Evolutionary conservation across 1,140 invertebrate species (phyloP).

Genomic region (Delia radicum): DNA sequence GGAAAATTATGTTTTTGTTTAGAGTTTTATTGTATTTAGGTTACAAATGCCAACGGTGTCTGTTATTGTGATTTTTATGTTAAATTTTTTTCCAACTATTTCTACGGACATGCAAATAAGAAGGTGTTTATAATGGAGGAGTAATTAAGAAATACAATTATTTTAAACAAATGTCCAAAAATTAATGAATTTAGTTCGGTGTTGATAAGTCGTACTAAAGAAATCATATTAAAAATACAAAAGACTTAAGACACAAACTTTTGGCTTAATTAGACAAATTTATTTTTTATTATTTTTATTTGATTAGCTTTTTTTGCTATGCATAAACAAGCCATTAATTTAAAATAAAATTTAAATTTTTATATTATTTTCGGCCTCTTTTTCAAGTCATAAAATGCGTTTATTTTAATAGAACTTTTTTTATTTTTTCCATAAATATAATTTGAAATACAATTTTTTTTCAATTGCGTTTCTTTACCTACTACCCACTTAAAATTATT

Average conservation of each 20-base stretch:
- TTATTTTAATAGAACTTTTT: no score
- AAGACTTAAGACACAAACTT: conserved; percentile 18
- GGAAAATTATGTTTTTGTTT: conserved; percentile 13
- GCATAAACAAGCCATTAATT: no score
- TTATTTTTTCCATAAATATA: no score
- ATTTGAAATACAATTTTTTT: no score
- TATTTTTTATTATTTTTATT: no score
- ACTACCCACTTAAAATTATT: neutral
- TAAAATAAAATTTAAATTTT: no score
- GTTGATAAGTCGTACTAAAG: neutral
- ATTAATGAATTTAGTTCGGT: neutral
- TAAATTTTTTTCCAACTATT: neutral
- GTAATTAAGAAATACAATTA: neutral
- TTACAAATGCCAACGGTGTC: conserved; percentile 12
- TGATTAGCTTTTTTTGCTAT: no score
- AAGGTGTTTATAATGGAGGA: neutral
- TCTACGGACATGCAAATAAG: neutral
- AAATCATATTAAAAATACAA: no score
- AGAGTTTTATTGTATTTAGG: conserved; percentile 12
- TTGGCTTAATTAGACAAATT: no score
- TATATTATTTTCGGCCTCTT: no score
- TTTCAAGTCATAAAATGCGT: no score
- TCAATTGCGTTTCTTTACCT: neutral
- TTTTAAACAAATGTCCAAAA: conserved; percentile 4
- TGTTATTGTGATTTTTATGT: neutral